Conservation (phyloP, 2,888 invertebrate species). For the Phortica magna region DNA sequence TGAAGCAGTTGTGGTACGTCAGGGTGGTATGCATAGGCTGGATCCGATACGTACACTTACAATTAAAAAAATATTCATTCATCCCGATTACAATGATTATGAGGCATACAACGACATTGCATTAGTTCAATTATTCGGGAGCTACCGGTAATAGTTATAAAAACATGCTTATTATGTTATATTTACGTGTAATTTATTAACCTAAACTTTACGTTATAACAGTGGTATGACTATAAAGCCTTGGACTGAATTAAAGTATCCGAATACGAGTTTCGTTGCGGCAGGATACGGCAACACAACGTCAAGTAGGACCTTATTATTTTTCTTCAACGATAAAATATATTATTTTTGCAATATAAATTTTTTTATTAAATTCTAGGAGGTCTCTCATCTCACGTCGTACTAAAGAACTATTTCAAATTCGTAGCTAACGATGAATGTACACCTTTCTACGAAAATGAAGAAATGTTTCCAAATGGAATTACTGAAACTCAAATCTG, state of each 20-base stretch:
- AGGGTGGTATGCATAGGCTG: not conserved
- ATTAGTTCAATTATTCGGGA: not conserved
- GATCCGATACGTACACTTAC: not conserved
- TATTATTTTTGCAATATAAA: not conserved
- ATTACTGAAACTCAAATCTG: conserved; percentile 46
- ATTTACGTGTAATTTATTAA: not conserved
- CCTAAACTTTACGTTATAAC: not conserved
- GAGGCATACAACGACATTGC: conserved; percentile 14
- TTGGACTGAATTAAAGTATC: conserved; percentile 68
- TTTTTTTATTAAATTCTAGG: conserved; percentile 40
- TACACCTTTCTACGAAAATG: conserved; percentile 21
- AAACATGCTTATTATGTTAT: not conserved
- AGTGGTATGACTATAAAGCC: conserved; percentile 79
- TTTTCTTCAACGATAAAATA: not conserved
- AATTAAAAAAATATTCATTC: not conserved
- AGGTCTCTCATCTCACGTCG: conserved; percentile 40
- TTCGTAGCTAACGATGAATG: conserved; percentile 42
- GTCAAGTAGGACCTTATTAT: conserved; percentile 51
- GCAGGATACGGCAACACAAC: conserved; percentile 80
- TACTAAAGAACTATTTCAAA: conserved; percentile 26
- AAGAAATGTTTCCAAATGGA: conserved; percentile 35
- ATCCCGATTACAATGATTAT: not conserved
- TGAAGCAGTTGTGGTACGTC: not conserved
- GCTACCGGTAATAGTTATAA: not conserved
- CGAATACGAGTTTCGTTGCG: conserved; percentile 77